phyloP scores from a whole-genome alignment of 2,113 vertebrate genomes.

The Lonchura striata region DNA sequence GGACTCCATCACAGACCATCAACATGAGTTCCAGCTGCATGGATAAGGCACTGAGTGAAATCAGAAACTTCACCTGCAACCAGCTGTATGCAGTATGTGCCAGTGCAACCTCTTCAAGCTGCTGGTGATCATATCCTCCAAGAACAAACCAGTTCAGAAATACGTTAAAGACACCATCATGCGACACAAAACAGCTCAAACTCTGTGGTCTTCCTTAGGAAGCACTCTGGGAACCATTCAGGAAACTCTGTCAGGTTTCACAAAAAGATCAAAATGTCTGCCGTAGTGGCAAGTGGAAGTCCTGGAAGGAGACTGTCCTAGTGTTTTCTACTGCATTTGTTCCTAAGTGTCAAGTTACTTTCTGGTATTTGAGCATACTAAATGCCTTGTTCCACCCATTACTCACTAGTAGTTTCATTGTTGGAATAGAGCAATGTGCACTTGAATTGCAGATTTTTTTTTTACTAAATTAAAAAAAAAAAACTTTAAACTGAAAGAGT shows the following conservation, averaged over 20 bases:
- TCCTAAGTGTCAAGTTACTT: background rate
- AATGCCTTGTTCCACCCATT: background rate
- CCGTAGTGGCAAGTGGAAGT: fast-evolving
- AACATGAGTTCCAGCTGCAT: background rate
- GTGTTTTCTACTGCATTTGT: background rate
- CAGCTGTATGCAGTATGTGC: too few species aligned
- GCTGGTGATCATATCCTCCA: background rate
- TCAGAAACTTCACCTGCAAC: background rate
- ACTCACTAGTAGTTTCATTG: background rate
- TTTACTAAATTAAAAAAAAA: background rate
- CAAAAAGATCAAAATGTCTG: background rate
- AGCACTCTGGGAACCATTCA: slow-evolving; percentile 75
- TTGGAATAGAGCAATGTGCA: background rate
- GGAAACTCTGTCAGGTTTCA: slow-evolving; percentile 53
- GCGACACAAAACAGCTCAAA: slow-evolving; percentile 66
- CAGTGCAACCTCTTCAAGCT: background rate
- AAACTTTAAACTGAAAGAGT: background rate
- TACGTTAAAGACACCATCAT: slow-evolving; percentile 77
- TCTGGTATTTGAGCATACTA: background rate
- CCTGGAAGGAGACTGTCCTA: background rate
- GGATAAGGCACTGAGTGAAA: background rate
- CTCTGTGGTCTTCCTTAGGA: slow-evolving; percentile 68
- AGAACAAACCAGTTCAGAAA: slow-evolving; percentile 84
- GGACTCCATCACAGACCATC: background rate
- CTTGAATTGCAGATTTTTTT: background rate